Percentiles rank a stretch among this genome's conserved stretches.
These are phyloP conservation scores for Nymphalis urticae DNA, from an alignment of 2,888 invertebrate species.

Conservation along the genomic window DNA sequence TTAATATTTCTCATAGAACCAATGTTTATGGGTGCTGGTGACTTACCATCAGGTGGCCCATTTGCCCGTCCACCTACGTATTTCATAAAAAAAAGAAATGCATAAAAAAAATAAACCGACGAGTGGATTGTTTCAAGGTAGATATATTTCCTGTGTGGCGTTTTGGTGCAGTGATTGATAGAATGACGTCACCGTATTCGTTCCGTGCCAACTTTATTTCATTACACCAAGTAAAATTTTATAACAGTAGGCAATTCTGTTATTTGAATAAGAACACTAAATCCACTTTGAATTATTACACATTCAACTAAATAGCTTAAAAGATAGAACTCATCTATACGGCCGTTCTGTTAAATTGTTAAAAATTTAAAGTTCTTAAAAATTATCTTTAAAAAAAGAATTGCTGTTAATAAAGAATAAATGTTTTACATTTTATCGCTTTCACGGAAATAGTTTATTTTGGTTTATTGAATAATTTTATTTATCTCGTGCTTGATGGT, in stretches of 20 bases:
- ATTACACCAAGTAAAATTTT: conserved; percentile 25
- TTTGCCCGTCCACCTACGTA: no score
- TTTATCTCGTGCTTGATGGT: no score
- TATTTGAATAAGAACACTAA: conserved; percentile 20
- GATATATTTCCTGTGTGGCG: conserved; percentile 28
- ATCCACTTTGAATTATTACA: conserved; percentile 17
- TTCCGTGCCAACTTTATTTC: conserved; percentile 36
- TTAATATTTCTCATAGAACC: no score
- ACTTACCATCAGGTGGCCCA: no score
- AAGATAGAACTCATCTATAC: conserved; percentile 11
- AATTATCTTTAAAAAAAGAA: no score
- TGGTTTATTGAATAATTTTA: no score
- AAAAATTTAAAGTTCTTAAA: no score
- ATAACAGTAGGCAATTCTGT: conserved; percentile 23
- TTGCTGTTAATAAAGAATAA: no score
- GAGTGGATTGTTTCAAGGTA: conserved; percentile 30
- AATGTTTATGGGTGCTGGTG: no score
- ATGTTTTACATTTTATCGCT: no score
- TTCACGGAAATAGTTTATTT: no score
- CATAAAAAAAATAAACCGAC: conserved; percentile 26
- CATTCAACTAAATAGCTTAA: conserved; percentile 19
- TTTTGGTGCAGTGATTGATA: conserved; percentile 36
- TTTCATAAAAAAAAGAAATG: conserved; percentile 8
- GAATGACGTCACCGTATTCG: conserved; percentile 33
- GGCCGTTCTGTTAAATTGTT: no score